Conservation (phyloP, 1,140 invertebrate genomes). For the Sarcophaga peregrina region DNA sequence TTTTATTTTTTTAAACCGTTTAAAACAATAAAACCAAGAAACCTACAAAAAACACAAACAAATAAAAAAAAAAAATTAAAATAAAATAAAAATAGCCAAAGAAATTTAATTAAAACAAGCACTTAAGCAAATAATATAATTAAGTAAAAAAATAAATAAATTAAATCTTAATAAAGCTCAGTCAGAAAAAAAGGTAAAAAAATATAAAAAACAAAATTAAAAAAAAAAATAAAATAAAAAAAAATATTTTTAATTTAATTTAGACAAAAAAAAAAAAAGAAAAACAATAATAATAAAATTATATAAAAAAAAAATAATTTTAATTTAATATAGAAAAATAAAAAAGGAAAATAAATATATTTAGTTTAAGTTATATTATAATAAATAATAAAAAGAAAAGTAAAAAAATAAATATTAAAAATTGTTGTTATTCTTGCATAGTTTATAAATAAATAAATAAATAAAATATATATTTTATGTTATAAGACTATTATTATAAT, state of each 20-base stretch:
- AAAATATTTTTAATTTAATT: too few species aligned
- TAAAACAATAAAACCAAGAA: too few species aligned
- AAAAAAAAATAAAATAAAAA: too few species aligned
- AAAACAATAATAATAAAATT: constrained; percentile 30
- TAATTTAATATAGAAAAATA: background rate
- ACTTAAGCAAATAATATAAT: background rate
- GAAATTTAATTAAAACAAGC: too few species aligned
- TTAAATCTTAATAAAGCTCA: too few species aligned
- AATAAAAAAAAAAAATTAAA: too few species aligned
- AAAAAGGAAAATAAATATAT: constrained; percentile 23
- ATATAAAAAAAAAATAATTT: constrained; percentile 10
- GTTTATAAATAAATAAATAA: constrained; percentile 38
- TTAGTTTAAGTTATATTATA: background rate
- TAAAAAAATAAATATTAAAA: constrained; percentile 33
- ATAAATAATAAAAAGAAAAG: constrained; percentile 9
- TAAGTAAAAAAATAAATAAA: background rate
- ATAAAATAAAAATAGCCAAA: too few species aligned
- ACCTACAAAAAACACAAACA: too few species aligned
- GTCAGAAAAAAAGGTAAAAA: too few species aligned
- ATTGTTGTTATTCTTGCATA: constrained; percentile 39
- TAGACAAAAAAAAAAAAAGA: background rate
- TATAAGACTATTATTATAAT: constrained; percentile 20
- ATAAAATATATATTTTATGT: constrained; percentile 33
- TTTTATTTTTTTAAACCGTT: constrained; percentile 5
- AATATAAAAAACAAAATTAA: too few species aligned